Base-by-base conservation (phyloP, 2,888 invertebrate genomes). In the Euzophera pinguis region DNA sequence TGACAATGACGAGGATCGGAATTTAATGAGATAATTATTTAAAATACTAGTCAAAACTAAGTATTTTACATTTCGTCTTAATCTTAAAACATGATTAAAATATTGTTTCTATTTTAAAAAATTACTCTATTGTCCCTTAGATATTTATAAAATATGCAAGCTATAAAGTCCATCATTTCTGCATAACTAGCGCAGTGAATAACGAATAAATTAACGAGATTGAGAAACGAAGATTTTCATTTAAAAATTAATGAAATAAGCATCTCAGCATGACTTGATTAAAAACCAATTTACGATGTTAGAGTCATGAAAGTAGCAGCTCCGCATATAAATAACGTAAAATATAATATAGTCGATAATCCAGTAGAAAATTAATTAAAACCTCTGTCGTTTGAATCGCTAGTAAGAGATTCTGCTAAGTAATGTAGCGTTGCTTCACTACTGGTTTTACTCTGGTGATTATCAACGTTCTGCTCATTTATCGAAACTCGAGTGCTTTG, bases 381-480 rank as follows among this genome's bases (percentile, higher is more conserved):
- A 81, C 75, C 66, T 64, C 76, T 22, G 22, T 27, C 45, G 32
- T 49, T 49, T 13, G 38, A 48, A 48, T 49, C 38, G 32, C 32
- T 45, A 32, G 32, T 14, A 16, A 32, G 10, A 45, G 14, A 45
- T 27, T 32, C 45, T 45, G 45, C 45, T 32, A 45, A 45, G 29
- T 45, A 29, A 45, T 29, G 45, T 45, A 14, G 32, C 13, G 14
- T 45, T 45, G 32, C 45, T 14, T 45, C 45, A 45, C 45, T 89
- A 89, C 88, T 87, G 88, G 89, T 87, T 89, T 89, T 89, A 87
- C 88, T 73, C 84, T 65, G 62, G 80, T 83, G 78, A 84, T 84
- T 85, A 88, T 75, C 73, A 74, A 73, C 73, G 72, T 32, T 32
- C 14, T 64, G 73, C 73, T 75, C 81, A 84, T 82, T 85, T 84